Evolutionary conservation across 2,888 invertebrate species (phyloP).

Genomic region (Xanthorhoe spadicearia): DNA sequence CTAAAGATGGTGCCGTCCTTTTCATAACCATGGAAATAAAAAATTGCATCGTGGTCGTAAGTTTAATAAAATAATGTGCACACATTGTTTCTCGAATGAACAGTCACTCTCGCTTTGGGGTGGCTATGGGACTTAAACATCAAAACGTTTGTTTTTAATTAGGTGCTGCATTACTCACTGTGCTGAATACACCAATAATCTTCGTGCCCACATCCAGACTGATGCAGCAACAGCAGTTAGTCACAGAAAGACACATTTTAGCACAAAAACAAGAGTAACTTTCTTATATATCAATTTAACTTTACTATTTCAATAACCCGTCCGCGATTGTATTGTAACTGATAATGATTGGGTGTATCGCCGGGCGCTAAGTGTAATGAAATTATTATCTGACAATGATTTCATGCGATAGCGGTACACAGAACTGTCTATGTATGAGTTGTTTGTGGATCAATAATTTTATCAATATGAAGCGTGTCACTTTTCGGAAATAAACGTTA

Average conservation of each 20-base stretch:
- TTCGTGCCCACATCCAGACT: conserved; percentile 59
- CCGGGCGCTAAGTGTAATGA: conserved; percentile 37
- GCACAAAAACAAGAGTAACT: conserved; percentile 7
- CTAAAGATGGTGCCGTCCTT: too few species aligned
- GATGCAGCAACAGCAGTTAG: conserved; percentile 59
- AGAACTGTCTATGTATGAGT: conserved; percentile 6
- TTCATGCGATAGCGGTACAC: conserved; percentile 20
- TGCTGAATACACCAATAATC: conserved; percentile 54
- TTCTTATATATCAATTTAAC: background rate
- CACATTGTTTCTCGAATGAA: too few species aligned
- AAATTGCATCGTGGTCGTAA: too few species aligned
- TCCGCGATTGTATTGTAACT: background rate
- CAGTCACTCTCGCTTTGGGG: too few species aligned
- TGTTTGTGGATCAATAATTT: background rate
- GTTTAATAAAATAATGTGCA: too few species aligned
- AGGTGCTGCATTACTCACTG: conserved; percentile 50
- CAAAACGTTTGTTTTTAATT: background rate
- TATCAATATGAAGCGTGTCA: background rate
- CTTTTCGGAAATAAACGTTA: background rate
- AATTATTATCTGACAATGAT: conserved; percentile 26
- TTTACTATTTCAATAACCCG: background rate
- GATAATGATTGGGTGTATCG: conserved; percentile 20
- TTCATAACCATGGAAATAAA: too few species aligned
- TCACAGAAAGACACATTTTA: conserved; percentile 54
- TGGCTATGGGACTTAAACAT: too few species aligned